Evolutionary conservation across 1,140 invertebrate species (phyloP).

Genomic region (Cherax destructor): DNA sequence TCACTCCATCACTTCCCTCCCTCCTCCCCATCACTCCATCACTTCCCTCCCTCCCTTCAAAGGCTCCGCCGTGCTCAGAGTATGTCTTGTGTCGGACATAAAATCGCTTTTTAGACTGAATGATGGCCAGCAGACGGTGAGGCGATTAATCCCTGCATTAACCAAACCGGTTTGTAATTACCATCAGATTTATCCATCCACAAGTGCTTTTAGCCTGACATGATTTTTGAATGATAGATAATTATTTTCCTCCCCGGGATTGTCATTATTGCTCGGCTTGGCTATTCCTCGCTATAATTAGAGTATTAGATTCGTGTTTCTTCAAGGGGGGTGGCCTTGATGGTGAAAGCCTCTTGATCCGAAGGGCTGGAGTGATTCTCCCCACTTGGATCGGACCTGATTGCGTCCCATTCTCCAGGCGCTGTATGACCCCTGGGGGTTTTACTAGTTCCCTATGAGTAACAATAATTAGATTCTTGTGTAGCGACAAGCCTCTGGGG

Average conservation of each 20-base stretch:
- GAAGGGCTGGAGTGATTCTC: too few species aligned
- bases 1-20: not conserved
- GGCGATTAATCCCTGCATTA: constrained; percentile 7
- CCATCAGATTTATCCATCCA: constrained; percentile 15
- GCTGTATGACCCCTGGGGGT: too few species aligned
- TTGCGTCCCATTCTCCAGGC: too few species aligned
- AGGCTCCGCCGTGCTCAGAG: not conserved
- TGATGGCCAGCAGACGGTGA: not conserved
- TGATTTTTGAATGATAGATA: constrained; percentile 27
- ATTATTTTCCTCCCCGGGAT: not conserved
- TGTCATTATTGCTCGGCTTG: not conserved
- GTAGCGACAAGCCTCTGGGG: too few species aligned
- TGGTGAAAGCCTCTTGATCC: too few species aligned
- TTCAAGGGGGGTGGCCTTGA: too few species aligned
- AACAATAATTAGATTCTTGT: too few species aligned
- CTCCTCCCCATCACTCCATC: not conserved
- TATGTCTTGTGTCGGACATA: constrained; percentile 20
- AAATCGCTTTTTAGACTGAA: constrained; percentile 28
- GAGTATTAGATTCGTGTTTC: too few species aligned
- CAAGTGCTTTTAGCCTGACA: constrained; percentile 32
- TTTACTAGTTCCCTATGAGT: too few species aligned
- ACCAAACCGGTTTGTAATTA: constrained; percentile 24
- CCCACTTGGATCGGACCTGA: too few species aligned
- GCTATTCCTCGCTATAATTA: too few species aligned
- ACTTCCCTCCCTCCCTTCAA: not conserved